These are phyloP conservation scores for Clupea harengus DNA, from an alignment of 2,113 vertebrate species.

Conservation along the genomic window DNA sequence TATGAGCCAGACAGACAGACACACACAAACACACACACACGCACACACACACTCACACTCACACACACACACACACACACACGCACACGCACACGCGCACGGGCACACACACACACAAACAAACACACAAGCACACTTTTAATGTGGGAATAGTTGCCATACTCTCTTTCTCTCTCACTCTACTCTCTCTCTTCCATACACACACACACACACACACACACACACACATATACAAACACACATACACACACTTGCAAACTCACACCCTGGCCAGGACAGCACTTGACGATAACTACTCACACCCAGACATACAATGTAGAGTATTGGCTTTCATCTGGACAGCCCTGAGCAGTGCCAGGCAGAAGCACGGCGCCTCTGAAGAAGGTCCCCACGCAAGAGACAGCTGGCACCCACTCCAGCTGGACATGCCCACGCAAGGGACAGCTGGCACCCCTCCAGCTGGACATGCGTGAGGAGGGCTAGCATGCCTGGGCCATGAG, in stretches of 20 bases:
- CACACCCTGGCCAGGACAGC: neutral
- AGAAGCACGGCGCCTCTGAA: neutral
- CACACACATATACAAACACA: neutral
- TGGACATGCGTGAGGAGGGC: neutral
- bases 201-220: neutral
- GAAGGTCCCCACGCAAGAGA: neutral
- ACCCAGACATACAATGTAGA: neutral
- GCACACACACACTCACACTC: neutral
- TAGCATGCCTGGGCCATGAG: neutral
- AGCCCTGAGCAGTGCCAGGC: neutral
- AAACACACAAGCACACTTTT: too few species aligned
- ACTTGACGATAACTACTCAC: neutral
- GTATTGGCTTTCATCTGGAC: neutral
- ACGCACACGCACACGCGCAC: neutral
- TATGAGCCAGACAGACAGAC: neutral
- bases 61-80: neutral
- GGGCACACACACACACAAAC: too few species aligned
- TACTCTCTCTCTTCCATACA: neutral
- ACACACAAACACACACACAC: neutral
- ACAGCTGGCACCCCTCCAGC: neutral
- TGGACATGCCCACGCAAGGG: neutral
- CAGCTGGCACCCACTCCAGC: neutral
- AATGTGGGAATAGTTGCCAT: neutral
- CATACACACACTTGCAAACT: neutral
- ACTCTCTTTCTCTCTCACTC: too few species aligned